A percentile compares a stretch with the other conserved stretches of the same genome.
These are phyloP conservation scores for Platycheirus rosarum DNA, from an alignment of 2,888 invertebrate genomes.

Conservation along the genomic window DNA sequence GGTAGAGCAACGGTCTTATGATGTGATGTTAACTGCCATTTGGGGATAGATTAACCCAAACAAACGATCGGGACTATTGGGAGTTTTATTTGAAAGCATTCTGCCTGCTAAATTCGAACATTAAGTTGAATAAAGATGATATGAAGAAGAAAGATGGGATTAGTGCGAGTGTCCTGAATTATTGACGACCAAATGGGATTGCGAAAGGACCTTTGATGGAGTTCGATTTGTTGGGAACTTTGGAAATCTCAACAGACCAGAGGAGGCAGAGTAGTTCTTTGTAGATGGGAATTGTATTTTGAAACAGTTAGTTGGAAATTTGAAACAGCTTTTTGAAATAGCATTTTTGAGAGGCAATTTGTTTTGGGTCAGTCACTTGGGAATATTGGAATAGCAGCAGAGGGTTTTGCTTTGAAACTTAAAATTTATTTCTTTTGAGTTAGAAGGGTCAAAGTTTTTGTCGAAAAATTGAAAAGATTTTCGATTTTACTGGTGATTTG, in stretches of 20 bases:
- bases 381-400: no score
- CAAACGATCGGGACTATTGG: not conserved
- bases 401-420: not conserved
- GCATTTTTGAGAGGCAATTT: not conserved
- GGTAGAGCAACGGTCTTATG: not conserved
- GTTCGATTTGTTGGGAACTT: not conserved
- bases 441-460: not conserved
- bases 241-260: no score
- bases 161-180: not conserved
- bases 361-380: not conserved
- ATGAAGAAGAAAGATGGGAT: not conserved
- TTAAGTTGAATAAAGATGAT: constrained; percentile 5
- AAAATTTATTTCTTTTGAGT: not conserved
- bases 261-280: no score
- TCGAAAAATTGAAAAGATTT: not conserved
- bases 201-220: constrained; percentile 1
- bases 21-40: not conserved
- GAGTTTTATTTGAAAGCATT: not conserved
- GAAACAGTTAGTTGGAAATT: not conserved
- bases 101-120: not conserved
- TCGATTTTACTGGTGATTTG: not conserved
- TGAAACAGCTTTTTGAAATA: not conserved
- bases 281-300: not conserved
- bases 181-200: constrained; percentile 10
- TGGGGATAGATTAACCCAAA: constrained; percentile 16